phyloP scores from a whole-genome alignment of 2,113 vertebrate genomes.

The Nerophis lumbriciformis region DNA sequence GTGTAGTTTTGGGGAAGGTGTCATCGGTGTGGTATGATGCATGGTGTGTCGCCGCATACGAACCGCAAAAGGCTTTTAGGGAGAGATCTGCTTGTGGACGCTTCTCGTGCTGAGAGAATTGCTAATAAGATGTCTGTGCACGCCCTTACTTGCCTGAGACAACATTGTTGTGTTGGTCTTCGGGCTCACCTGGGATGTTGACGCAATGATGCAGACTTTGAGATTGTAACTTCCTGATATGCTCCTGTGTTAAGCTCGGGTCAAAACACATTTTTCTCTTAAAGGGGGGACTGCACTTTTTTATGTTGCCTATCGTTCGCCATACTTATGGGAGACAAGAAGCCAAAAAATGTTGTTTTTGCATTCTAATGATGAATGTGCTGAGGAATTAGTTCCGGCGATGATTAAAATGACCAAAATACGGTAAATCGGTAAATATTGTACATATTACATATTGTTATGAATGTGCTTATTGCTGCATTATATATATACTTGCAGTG shows the following conservation, averaged over 20 bases:
- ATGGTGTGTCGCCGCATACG: constrained; percentile 49
- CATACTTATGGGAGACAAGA: no score
- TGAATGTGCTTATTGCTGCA: no score
- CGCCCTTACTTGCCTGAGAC: constrained; percentile 46
- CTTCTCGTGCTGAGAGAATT: constrained; percentile 50
- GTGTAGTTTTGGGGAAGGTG: constrained; percentile 27
- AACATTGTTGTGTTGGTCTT: constrained; percentile 29
- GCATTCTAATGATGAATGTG: no score
- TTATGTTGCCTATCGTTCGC: no score
- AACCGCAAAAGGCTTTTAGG: constrained; percentile 39
- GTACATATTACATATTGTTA: no score
- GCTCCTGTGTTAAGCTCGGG: neutral
- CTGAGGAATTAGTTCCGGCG: no score
- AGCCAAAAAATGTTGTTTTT: no score
- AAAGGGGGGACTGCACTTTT: no score
- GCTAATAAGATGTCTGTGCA: constrained; percentile 37
- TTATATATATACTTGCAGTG: no score
- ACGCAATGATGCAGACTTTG: constrained; percentile 22
- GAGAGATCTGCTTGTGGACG: constrained; percentile 27
- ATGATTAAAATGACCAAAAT: no score
- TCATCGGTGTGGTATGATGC: constrained; percentile 49
- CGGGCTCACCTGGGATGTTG: constrained; percentile 31
- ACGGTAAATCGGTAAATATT: no score
- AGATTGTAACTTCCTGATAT: constrained; percentile 5
- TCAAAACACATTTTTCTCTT: no score